Conservation (phyloP, 2,888 invertebrate genomes). For the Chironomus tentans region DNA sequence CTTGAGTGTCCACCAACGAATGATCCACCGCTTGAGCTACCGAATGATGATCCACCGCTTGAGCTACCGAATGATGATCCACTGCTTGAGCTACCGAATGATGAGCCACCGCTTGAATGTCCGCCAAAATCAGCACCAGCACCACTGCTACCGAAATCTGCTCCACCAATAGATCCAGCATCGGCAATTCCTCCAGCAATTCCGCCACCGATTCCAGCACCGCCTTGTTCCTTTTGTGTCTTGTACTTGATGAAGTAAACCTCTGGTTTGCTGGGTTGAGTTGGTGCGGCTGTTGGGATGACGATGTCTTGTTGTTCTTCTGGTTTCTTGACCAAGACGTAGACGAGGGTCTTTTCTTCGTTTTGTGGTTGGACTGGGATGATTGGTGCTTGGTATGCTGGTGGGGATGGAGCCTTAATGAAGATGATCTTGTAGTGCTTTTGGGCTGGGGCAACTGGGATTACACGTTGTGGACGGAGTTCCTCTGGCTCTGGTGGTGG, state of each 20-base stretch:
- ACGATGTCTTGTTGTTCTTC: conserved; percentile 74
- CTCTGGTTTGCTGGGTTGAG: conserved; percentile 79
- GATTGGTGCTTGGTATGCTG: conserved; percentile 70
- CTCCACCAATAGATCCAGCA: background rate
- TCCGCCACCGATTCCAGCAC: conserved; percentile 30
- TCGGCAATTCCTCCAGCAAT: background rate
- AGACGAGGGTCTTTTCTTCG: conserved; percentile 80
- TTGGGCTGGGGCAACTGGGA: conserved; percentile 63
- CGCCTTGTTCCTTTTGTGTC: conserved; percentile 39
- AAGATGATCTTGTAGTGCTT: conserved; percentile 90
- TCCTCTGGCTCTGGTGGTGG: conserved; percentile 62
- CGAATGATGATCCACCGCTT: background rate
- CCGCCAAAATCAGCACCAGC: background rate
- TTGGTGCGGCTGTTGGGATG: conserved; percentile 67
- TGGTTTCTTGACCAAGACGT: conserved; percentile 81
- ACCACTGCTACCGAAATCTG: background rate
- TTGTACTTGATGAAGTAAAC: conserved; percentile 84
- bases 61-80: background rate
- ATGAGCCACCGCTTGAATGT: background rate
- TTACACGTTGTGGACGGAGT: conserved; percentile 54
- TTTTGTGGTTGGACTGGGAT: conserved; percentile 73
- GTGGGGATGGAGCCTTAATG: conserved; percentile 82
- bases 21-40: background rate
- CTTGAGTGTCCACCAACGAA: no score
- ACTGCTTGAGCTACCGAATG: background rate